Base-by-base conservation (phyloP, 2,113 vertebrate species). In the Pan paniscus region DNA sequence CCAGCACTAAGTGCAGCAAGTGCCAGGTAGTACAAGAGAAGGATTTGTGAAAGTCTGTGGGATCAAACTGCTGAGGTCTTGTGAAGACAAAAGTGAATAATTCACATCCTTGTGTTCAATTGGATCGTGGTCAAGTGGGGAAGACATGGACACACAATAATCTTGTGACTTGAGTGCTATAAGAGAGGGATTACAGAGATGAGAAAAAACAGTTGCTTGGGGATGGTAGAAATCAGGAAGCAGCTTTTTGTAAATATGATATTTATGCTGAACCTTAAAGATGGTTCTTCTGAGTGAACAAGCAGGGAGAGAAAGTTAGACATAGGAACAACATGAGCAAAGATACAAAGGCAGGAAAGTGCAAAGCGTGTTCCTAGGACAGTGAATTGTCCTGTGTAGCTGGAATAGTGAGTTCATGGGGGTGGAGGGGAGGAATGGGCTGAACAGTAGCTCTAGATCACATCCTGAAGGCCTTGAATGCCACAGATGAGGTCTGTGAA, bases 221-320 rank as follows among this genome's bases (percentile, higher is more conserved):
- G 72, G 84, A 78, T 89, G 16, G 64, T 86, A 23, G 79, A 64
- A 52, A 67, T 96, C 79, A 80, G 20, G 48, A 92, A 94, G 59
- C n/a, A 85, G 40, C 55, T 43, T 85, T 94, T 94, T 79, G 61
- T 92, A 92, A 97, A 85, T 94, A 82, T 22, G 79, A 76, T 50
- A 57, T 94, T 94, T 92, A 73, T 92, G 52, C 70, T 84, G 70
- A 95, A 46, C 38, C n/a, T 84, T 93, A 64, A 55, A 91, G 89
- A 61, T 57, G 32, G 5, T 87, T 87, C 76, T 93, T 95, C 43
- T 52, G 83, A 93, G 40, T 75, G 18, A 95, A 84, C 46, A 97
- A 92, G 32, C 84, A 70, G 3, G 43, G 48, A 85, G 79, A 87
- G 55, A 81, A 68, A 64, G 35, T 18, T 85, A 89, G 32, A 40